Percentiles rank a stretch among this genome's conserved stretches.
phyloP scores from a whole-genome alignment of 1,140 invertebrate genomes.

The Drosophila tsacasi region DNA sequence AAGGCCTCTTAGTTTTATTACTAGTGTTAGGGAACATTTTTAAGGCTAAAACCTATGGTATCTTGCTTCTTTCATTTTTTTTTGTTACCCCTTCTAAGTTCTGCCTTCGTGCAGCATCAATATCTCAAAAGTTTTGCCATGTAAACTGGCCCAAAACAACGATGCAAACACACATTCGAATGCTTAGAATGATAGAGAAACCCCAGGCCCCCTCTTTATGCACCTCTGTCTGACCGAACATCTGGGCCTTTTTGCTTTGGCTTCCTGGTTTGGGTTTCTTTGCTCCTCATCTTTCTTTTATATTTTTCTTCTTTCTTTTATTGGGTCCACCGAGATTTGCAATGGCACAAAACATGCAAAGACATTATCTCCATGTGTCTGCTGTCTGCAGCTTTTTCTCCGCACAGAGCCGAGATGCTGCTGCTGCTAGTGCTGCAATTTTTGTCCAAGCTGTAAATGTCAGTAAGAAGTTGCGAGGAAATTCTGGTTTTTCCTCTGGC shows the following conservation, averaged over 20 bases:
- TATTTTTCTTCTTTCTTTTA: conserved; percentile 11
- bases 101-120: conserved; percentile 18
- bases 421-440: conserved; percentile 18
- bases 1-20: background rate
- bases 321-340: conserved; percentile 60
- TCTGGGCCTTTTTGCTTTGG: conserved; percentile 35
- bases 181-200: conserved; percentile 19
- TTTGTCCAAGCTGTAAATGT: conserved; percentile 61
- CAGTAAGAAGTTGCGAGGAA: conserved; percentile 46
- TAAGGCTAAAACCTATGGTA: background rate
- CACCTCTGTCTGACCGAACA: conserved; percentile 17
- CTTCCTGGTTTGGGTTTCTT: conserved; percentile 62
- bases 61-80: background rate
- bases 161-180: conserved; percentile 34
- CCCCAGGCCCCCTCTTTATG: conserved; percentile 2
- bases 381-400: conserved; percentile 52
- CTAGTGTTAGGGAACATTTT: background rate
- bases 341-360: conserved; percentile 71
- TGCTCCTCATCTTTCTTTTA: conserved; percentile 8
- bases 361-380: conserved; percentile 76
- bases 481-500: conserved; percentile 61
- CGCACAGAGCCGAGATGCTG: conserved; percentile 21
- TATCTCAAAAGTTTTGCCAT: conserved; percentile 35
- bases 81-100: background rate
- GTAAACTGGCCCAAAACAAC: conserved; percentile 52